A percentile compares a stretch with the other conserved stretches of the same genome.
phyloP scores from a whole-genome alignment of 2,797 vertebrate genomes.

The Enteromius anoplus region DNA sequence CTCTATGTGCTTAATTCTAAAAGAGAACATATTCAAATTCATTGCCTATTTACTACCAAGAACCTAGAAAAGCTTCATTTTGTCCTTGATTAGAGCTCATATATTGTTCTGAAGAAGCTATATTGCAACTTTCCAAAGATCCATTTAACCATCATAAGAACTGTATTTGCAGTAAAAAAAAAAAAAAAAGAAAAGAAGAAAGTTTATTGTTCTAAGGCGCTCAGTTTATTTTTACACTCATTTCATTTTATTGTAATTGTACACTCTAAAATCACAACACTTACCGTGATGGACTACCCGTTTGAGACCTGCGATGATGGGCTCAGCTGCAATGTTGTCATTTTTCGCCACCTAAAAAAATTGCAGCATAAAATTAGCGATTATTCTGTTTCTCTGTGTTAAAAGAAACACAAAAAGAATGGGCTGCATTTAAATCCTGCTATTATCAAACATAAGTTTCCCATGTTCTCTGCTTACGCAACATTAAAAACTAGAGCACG shows the following conservation, averaged over 20 bases:
- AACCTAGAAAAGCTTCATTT: background rate
- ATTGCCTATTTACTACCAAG: background rate
- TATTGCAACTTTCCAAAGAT: conserved; percentile 2
- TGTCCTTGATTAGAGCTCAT: background rate
- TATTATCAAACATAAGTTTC: conserved; percentile 16
- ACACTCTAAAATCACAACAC: conserved; percentile 61
- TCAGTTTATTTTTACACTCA: background rate
- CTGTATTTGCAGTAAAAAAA: background rate
- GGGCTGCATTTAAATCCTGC: background rate
- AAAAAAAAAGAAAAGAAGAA: too few species aligned
- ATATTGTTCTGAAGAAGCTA: conserved; percentile 4
- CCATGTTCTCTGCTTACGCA: conserved; percentile 1
- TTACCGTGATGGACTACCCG: conserved; percentile 98
- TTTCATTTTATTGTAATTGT: background rate
- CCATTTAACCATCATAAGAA: background rate
- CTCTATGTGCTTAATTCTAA: too few species aligned
- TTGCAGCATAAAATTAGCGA: conserved; percentile 44
- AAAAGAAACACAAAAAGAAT: conserved; percentile 13
- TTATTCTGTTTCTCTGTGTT: background rate
- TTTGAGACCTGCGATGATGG: conserved; percentile 97
- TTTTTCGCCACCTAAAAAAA: conserved; percentile 87
- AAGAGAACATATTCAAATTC: background rate
- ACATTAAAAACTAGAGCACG: conserved; percentile 44
- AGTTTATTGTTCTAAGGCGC: background rate
- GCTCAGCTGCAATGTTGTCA: conserved; percentile 95